Base-by-base conservation (phyloP, 2,797 vertebrate genomes). In the Chelmon rostratus region DNA sequence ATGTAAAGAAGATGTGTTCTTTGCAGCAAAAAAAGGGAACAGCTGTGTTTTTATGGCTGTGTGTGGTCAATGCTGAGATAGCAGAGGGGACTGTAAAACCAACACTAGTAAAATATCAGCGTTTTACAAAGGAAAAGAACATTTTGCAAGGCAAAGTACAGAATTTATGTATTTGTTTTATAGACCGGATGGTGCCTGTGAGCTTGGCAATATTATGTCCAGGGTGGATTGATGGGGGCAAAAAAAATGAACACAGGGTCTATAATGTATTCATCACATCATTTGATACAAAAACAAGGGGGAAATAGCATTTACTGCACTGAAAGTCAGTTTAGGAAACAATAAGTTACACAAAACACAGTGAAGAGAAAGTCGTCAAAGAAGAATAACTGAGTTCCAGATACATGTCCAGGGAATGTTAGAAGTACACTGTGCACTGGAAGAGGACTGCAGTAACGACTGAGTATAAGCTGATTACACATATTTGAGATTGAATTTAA, bases 401-500 rank as follows among this genome's bases (percentile, higher is more conserved):
- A 40, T 47, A 10, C 10, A 42, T 44, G 46, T 72, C 38, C 0
- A 0, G 12, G 49, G 18, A 58, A 19, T 49, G 15, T 40, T 6
- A 9, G 0, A 12, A 5, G 31, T 35, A 19, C 19, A 68, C 18
- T 13, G 13, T 62, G 64, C 50, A 68, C 73, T 74, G 56, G 44
- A 52, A 66, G n/a, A 35, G 2, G 19, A 23, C 31, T 47, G 33
- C 31, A 42, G 23, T 46, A 53, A 28, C 2, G 1, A 67, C 6
- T 11, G 46, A 31, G 66, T 23, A 21, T 56, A 68, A 85, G 35
- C 53, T 49, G 35, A 74, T 82, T 49, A 35, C 19, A 58, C 23
- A 35, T 21, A 47, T 52, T 35, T 40, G 21, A 76, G 23, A 73
- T 28, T 65, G 18, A n/a, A 72, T 75, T 68, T 6, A 31, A 58